Evolutionary conservation across 2,113 vertebrate species (phyloP).

Genomic region (Mustela nigripes): DNA sequence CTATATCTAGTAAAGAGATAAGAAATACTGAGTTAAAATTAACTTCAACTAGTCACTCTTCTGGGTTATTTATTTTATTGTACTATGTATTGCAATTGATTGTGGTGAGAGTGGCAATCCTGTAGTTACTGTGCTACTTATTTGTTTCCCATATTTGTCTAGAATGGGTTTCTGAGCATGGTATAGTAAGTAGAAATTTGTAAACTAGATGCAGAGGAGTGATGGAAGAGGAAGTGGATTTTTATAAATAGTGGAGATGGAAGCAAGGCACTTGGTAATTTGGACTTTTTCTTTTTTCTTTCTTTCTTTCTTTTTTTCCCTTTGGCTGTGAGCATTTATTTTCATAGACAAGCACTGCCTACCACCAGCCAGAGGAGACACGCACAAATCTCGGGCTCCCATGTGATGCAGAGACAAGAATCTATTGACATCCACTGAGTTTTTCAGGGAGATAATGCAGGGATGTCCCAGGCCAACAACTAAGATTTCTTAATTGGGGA

Average conservation of each 20-base stretch:
- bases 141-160: neutral
- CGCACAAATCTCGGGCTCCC: constrained; percentile 78
- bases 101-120: neutral
- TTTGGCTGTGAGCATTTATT: constrained; percentile 83
- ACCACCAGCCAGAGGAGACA: constrained; percentile 73
- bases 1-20: neutral
- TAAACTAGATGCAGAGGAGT: neutral
- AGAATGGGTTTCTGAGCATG: neutral
- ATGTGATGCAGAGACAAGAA: neutral
- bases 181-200: neutral
- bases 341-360: constrained; percentile 78
- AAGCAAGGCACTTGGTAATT: neutral
- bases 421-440: neutral
- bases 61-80: neutral
- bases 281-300: neutral
- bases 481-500: neutral
- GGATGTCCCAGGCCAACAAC: neutral
- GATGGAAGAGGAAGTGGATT: neutral
- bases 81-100: neutral
- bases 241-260: neutral
- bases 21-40: neutral
- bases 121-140: neutral
- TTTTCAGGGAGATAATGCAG: neutral
- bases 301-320: too few species aligned
- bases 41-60: neutral